Percentiles rank a stretch among this genome's conserved stretches.
Evolutionary conservation across 64 coral and sea anemone genomes (phyloP).

Genomic region (Cladopsammia gracilis): DNA sequence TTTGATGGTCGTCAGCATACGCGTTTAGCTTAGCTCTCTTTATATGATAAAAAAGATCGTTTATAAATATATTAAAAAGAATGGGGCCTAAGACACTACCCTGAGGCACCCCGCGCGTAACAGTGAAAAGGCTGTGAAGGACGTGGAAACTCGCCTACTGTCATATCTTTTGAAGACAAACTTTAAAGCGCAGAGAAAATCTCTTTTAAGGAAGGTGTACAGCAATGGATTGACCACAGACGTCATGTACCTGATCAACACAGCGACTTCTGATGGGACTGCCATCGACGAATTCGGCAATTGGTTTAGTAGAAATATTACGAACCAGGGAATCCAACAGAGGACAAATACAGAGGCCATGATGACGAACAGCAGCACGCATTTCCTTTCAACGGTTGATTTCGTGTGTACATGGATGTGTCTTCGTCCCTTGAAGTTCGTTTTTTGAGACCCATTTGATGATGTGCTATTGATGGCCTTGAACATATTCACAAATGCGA

Average conservation of each 20-base stretch:
- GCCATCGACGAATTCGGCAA: background rate
- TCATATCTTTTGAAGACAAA: background rate
- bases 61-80: no score
- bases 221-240: slow-evolving; percentile 69
- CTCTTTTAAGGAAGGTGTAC: slow-evolving; percentile 71
- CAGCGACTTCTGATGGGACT: background rate
- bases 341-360: slow-evolving; percentile 23
- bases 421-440: background rate
- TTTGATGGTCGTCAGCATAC: no score
- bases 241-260: slow-evolving; percentile 18
- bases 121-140: no score
- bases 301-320: background rate
- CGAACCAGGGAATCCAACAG: slow-evolving; percentile 31
- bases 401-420: background rate
- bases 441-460: background rate
- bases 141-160: background rate
- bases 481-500: slow-evolving; percentile 17
- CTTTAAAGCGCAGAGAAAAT: slow-evolving; percentile 43
- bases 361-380: slow-evolving; percentile 7
- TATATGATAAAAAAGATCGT: no score
- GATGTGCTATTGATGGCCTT: background rate
- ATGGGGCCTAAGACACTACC: no score
- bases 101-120: no score
- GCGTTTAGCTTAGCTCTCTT: no score
- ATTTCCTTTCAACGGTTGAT: background rate